Evolutionary conservation across 2,888 invertebrate genomes (phyloP), one percentile per base, ranked within the genome.

Genomic region (Oligia strigilis): DNA sequence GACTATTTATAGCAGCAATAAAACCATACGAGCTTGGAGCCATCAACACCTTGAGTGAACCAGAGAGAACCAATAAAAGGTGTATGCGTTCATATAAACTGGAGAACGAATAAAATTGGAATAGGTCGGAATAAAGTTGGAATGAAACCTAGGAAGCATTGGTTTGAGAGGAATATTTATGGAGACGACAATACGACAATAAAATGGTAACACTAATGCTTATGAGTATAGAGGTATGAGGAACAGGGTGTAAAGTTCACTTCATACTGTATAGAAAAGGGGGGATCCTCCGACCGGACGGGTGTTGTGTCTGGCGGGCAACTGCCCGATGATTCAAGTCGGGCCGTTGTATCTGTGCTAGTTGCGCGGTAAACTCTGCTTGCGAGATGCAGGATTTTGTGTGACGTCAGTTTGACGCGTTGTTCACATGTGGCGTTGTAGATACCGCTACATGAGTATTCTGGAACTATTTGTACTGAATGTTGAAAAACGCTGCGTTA

Each of bases 1-100:
- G 65, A 75, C 62, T 79, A 83, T 88, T 88, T 86, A 89, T 73
- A 62, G 46, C 60, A 40, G 46, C 72, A 52, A 77, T 89, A 82
- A 88, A 88, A 80, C 73, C 52, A 76, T 69, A 79, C 29, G 80
- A 85, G 75, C 29, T 75, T 55, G 29, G 23, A 69, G 55, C 69
- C 73, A 80, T 83, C 78, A 82, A 78, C 79, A 87, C 80, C 83
- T 83, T 29, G 75, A 72, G 62, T 72, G 64, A 82, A 77, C 72
- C 65, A 66, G 65, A 66, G 64, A 58, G 40, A 60, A 9, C 43
- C 40, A 76, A 58, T 85, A 80, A 85, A 77, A 80, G 40, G 23
- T 75, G 49, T 17, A 55, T 67, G 43, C 40, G 65, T 29, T 81
- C 17, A 49, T 46, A 72, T 77, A 84, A 82, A 86, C 46, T 14